Base-by-base conservation (phyloP, 2,888 invertebrate species). In the Spodoptera exigua region DNA sequence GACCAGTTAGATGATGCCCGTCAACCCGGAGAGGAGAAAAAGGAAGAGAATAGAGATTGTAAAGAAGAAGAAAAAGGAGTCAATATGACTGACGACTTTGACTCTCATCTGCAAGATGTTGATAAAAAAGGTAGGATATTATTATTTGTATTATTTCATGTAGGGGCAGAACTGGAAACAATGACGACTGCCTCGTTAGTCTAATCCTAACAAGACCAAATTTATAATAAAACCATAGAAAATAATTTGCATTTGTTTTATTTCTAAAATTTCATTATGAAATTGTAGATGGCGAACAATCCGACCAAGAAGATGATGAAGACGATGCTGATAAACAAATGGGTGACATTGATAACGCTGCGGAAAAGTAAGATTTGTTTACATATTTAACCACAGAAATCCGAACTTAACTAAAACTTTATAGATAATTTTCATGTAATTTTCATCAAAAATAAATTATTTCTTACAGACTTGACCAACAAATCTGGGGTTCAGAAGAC, bases 1-100 rank as follows among this genome's bases (percentile, higher is more conserved):
- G 99, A 99, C 93, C 99, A 99, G 88, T 88, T 99, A 46, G 99
- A 99, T 60, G 99, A 98, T 76, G 98, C 98, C 0, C 95, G 95
- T 71, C 95, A 96, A 64, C 96, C 97, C 34, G 96, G 97, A 46
- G 97, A 97, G 80, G 96, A 98, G 80, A 96, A 97, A 66, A 95
- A 96, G 59, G 94, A 96, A 65, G 96, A 96, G 27, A 95, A 98
- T 51, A 95, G 96, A 77, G 97, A 98, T 82, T 96, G 97, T 77
- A 96, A 97, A 80, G 98, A 99, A 84, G 97, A 98, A 86, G 98
- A 99, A 66, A 97, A 98, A 48, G 98, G 98, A 14, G 96, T 99
- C 54, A 99, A 99, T 80, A 99, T 99, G 98, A 97, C 97, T 14
- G 99, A 99, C 74, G 98, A 99, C 85, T 99, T 99, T 84, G 98